Evolutionary conservation across 2,113 vertebrate genomes (phyloP).

Genomic region (Serilophus lunatus): DNA sequence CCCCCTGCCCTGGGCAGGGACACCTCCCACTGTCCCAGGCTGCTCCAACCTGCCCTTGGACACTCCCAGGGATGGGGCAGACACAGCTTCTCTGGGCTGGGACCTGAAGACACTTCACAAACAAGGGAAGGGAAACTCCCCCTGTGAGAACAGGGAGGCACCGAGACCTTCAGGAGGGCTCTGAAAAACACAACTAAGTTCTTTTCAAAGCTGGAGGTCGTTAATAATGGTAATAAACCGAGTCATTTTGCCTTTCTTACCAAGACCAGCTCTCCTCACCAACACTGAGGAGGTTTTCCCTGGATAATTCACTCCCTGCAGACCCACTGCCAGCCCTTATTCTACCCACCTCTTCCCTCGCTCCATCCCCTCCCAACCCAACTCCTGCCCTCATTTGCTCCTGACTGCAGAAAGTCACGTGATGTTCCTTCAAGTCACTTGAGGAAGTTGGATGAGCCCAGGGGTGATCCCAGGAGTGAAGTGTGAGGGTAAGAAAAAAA

Average conservation of each 20-base stretch:
- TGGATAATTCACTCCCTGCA: not conserved
- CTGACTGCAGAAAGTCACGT: not conserved
- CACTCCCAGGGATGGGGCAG: not conserved
- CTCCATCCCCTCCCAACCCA: not conserved
- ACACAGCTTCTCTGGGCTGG: not conserved
- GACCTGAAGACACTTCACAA: not conserved
- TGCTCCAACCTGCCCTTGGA: not conserved
- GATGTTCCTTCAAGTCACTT: too few species aligned
- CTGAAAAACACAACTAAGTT: not conserved
- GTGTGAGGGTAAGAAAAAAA: too few species aligned
- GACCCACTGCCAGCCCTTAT: not conserved
- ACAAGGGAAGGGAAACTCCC: not conserved
- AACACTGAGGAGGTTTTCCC: not conserved
- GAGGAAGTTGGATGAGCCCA: too few species aligned
- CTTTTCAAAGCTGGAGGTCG: not conserved
- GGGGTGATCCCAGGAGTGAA: too few species aligned
- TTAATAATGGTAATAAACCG: not conserved
- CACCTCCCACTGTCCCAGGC: fast-evolving
- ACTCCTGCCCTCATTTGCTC: not conserved
- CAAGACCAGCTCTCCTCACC: not conserved
- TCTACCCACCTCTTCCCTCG: not conserved
- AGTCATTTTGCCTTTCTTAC: not conserved
- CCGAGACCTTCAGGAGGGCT: not conserved
- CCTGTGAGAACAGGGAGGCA: not conserved
- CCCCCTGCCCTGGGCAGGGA: not conserved